Evolutionary conservation across 2,113 vertebrate genomes (phyloP).

Genomic region (Hepsetus odoe): DNA sequence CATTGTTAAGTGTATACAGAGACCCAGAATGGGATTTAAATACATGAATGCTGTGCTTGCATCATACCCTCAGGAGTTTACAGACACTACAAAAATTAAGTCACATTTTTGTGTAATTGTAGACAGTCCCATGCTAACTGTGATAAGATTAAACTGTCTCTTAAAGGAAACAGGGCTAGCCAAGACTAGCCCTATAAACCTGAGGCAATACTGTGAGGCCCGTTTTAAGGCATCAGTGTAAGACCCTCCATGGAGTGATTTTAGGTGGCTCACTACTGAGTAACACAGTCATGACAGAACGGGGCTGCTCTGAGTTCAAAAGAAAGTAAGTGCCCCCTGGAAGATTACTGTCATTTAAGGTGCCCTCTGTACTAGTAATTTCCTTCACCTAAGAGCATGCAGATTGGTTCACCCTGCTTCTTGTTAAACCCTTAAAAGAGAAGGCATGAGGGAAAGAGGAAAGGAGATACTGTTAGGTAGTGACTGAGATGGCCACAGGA

Average conservation of each 20-base stretch:
- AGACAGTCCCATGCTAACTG: not conserved
- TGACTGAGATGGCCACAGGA: conserved; percentile 8
- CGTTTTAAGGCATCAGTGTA: conserved; percentile 35
- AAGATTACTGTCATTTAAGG: conserved; percentile 71
- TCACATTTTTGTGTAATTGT: not conserved
- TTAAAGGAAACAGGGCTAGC: not conserved
- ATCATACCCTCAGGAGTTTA: too few species aligned
- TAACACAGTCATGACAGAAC: conserved; percentile 69
- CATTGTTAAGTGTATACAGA: too few species aligned
- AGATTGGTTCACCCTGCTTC: conserved; percentile 63
- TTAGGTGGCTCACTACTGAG: conserved; percentile 56
- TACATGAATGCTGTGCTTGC: too few species aligned
- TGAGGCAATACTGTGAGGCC: conserved; percentile 19
- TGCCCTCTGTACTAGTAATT: conserved; percentile 63
- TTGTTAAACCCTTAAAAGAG: conserved; percentile 57
- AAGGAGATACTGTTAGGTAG: conserved; percentile 16
- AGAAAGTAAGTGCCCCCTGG: conserved; percentile 54
- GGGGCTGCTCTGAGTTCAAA: conserved; percentile 70
- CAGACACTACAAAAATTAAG: not conserved
- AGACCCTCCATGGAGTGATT: conserved; percentile 16
- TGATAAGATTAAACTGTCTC: not conserved
- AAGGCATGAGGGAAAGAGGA: conserved; percentile 20
- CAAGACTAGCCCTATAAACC: not conserved
- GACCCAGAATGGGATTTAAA: too few species aligned
- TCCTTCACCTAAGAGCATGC: conserved; percentile 59